Base-by-base conservation (phyloP, 2,888 invertebrate species). In the Amaurobius ferox region DNA sequence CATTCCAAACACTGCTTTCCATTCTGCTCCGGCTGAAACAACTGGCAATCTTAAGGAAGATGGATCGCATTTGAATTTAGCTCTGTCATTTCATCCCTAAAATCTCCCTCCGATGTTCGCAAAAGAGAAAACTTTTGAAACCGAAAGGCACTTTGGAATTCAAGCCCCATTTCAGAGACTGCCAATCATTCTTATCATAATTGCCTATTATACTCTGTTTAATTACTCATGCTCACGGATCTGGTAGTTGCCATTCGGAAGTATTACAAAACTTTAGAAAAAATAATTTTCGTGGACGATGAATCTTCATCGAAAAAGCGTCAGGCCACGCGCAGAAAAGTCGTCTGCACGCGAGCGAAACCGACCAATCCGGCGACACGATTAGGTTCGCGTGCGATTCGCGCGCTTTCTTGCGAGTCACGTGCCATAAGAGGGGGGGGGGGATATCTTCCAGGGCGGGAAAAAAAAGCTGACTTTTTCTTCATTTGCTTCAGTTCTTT, bases 361-460 rank as follows among this genome's bases (percentile, higher is more conserved):
- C 13, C 68, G 28, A 62, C 79, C 79, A 66, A 80, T 80, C 55
- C 29, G 29, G 19, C 28, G 16, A 39, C 28, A 19, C 19, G 39
- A 48, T 32, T 19, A 29, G 40, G 77, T 77, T 85, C 83, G 83
- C 83, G 83, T 85, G 83, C 83, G n/a, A 85, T 77, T 77, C 83
- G 71, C 83, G 83, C 83, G 83, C 83, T 72, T 71, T 66, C 66
- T 68, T 81, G 40, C 72, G 26, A 61, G 77, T 85, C 83, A 85
- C 83, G 83, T 78, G 83, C 83, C 39, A 39, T 16, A 26, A 66
- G 72, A 62, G 68, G 73, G 26, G 48, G 64, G 48, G 64, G 55
- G 32, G 32, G 28, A 55, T 0, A 16, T 6, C 23, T 44, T 55
- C 55, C 23, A 61, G 67, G 32, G 67, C 35, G 62, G 44, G 29